Conservation (phyloP, 2,797 vertebrate species). For the Pempheris klunzingeri region DNA sequence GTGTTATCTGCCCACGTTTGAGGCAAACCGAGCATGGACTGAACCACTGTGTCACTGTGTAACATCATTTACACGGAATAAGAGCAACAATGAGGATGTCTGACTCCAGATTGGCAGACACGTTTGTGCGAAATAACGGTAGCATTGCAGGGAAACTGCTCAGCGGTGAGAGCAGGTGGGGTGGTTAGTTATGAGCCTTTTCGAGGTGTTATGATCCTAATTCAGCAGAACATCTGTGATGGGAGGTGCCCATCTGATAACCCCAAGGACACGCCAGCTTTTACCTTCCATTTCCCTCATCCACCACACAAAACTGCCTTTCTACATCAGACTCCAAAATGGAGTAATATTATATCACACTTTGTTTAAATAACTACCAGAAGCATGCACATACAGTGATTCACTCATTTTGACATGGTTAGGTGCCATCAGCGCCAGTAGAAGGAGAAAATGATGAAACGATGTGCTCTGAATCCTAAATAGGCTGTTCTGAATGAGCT, state of each 20-base stretch:
- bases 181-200: conserved; percentile 54
- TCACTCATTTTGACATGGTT: not conserved
- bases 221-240: conserved; percentile 77
- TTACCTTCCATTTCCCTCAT: conserved; percentile 28
- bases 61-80: not conserved
- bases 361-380: conserved; percentile 18
- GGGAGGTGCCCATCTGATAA: conserved; percentile 66
- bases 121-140: conserved; percentile 26
- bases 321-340: conserved; percentile 28
- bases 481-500: conserved; percentile 20
- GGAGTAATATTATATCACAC: conserved; percentile 16
- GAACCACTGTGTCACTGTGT: too few species aligned
- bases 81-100: not conserved
- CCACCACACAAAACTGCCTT: conserved; percentile 32
- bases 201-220: conserved; percentile 64
- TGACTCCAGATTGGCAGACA: conserved; percentile 7
- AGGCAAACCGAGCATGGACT: conserved; percentile 2
- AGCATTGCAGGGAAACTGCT: conserved; percentile 9
- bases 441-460: conserved; percentile 8
- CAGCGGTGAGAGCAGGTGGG: conserved; percentile 38
- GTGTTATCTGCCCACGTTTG: not conserved
- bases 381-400: not conserved
- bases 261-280: conserved; percentile 64
- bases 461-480: conserved; percentile 23
- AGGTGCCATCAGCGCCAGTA: not conserved